Evolutionary conservation across 2,113 vertebrate genomes (phyloP), one percentile per base, ranked within the genome.

Genomic region (Centrocercus urophasianus): DNA sequence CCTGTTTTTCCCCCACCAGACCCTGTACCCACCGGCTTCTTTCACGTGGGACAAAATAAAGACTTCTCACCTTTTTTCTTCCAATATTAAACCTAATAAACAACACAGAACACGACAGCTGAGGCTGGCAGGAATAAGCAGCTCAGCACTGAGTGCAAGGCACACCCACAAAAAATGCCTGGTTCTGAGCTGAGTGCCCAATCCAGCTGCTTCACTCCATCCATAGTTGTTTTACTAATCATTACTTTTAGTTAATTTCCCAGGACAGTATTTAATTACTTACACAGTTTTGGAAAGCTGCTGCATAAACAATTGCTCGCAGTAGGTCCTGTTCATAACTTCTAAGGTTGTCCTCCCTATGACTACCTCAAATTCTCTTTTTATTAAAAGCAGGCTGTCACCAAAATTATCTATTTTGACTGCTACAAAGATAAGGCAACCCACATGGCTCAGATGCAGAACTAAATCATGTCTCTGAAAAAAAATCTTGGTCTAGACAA

Each of bases 201-300:
- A 89, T 54, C 59, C 18, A 48, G 42, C 70, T 56, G 7, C 38
- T 80, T 13, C 27, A 32, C 82, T 42, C n/a, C n/a, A 73, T 48
- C 78, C 56, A 14, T 2, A 59, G 78, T 79, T 86, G 30, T n/a
- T 66, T 83, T 56, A 60, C 75, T 83, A 94, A 93, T 79, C 83
- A 83, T 66, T 89, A 93, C 30, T 82, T 96, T 83, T 73, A 76
- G 42, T 92, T 92, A 36, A 92, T 82, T 82, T 93, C 78, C 85
- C 56, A 0, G 76, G 91, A 77, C 89, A 85, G 71, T 64, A 73
- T 28, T 94, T 91, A 73, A 95, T 92, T 92, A 92, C 56, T 87
- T 63, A 67, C 61, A 66, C 40, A 25, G 64, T 63, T 93, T 87
- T 70, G 66, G 81, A 95, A 90, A 91, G 87, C 81, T 92, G 60